Base-by-base conservation (phyloP, 2,113 vertebrate genomes). In the Seriola rivoliana region DNA sequence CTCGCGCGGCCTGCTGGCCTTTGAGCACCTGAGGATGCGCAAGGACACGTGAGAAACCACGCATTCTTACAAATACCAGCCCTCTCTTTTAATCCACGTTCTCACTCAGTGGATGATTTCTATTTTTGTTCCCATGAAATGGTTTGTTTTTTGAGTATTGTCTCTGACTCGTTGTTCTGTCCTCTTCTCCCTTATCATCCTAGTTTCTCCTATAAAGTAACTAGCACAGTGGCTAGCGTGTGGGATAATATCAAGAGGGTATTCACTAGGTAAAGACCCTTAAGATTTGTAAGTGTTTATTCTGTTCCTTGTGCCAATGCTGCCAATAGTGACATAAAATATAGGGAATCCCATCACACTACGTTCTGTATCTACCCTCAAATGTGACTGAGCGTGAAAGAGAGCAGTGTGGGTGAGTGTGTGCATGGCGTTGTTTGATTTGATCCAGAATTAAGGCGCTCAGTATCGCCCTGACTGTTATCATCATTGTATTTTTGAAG, bases 121-220 rank as follows among this genome's bases (percentile, higher is more conserved):
- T 86, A 79, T 92, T 94, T 95, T 92, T 95, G 91, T 93, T 90
- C 89, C 91, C 92, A 93, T 91, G 82, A 93, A 89, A 91, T 90
- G 78, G 85, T 89, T 93, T 93, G 75, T 93, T 94, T 95, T 94
- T 93, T 93, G 91, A 95, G 94, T 94, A 95, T 91, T 96, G 93
- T 96, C 94, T 96, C 92, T 96, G 95, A 95, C 94, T 94, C 78
- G 91, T 91, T 93, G 90, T 96, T 95, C 94, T 95, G 96, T 93
- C 95, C 91, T 91, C 93, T 93, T 95, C 76, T 96, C 85, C 94
- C 92, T 29, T 94, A 94, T 93, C 93, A 91, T 93, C 95, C 94
- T 95, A 98, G 97, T 96, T 96, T 97, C 96, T 96, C 95, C 94
- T 96, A 97, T 96, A 97, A 97, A 97, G 95, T 98, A 97, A 97